Base-by-base conservation (phyloP, 2,113 vertebrate genomes). In the Neodontobutis hainanensis region DNA sequence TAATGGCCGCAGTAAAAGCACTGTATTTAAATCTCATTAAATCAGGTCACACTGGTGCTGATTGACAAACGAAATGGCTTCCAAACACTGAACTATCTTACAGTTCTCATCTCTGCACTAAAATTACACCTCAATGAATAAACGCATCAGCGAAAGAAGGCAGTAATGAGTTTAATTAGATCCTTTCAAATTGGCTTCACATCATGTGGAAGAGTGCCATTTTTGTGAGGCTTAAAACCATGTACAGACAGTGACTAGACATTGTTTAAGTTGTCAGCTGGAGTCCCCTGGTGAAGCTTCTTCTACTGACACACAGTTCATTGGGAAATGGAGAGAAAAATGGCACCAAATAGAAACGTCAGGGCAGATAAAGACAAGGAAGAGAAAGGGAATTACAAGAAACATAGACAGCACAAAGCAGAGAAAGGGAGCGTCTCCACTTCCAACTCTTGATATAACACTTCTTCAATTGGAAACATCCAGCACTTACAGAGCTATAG, bases 81-180 rank as follows among this genome's bases (percentile, higher is more conserved):
- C 35, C 42, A 35, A 67, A 58, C 16, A 72, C 38, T 55, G 14
- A 35, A 42, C 8, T n/a, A 9, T 46, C 5, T 59, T 38, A 61
- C 59, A 71, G 51, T 46, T 59, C 16, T 70, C 58, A 67, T 68
- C 45, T 9, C 16, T 49, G 35, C 57, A 14, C 34, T 51, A 5
- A n/a, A 42, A 40, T 52, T 0, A 34, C 44, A 65, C 19, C 36
- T 68, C 12, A 27, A 58, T 44, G 36, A 64, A 66, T 27, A 64
- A 71, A 51, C 49, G 19, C 52, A 34, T 48, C 2, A 4, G 53
- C 47, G 46, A 61, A 59, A 60, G 65, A 64, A 60, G 15, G 16
- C 50, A 62, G 70, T 49, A 63, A 73, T 69, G 52, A 15, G 6
- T 74, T 71, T 62, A 70, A 76, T 73, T 71, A 73, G 55, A 49